Conservation (phyloP, 2,113 vertebrate genomes). For the Setophaga petechia region DNA sequence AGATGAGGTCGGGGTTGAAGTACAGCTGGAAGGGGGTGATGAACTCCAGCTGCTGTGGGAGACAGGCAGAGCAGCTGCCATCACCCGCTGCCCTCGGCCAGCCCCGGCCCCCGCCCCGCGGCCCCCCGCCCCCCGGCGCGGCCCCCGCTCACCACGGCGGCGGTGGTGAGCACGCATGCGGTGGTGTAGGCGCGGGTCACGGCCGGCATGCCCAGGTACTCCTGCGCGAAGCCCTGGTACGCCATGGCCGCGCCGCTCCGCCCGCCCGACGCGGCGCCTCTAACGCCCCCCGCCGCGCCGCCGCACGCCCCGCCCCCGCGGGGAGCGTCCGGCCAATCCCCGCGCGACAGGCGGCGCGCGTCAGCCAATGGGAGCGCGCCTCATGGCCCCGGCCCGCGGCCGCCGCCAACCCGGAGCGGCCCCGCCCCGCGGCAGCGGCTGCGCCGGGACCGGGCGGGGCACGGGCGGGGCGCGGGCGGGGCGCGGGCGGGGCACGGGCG, state of each 20-base stretch:
- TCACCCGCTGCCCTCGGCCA: not conserved
- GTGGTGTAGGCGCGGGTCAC: slow-evolving; percentile 79
- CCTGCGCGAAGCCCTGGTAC: slow-evolving; percentile 71
- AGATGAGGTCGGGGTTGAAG: slow-evolving; percentile 87
- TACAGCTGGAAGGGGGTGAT: slow-evolving; percentile 88
- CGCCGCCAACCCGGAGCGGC: not conserved
- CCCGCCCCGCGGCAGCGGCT: too few relatives aligned
- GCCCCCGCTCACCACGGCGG: slow-evolving; percentile 19
- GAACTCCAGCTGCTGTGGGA: slow-evolving; percentile 83
- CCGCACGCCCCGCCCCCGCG: not conserved
- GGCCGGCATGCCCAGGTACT: slow-evolving; percentile 76
- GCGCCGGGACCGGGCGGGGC: too few relatives aligned
- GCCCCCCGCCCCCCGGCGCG: not conserved
- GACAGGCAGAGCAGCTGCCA: not conserved
- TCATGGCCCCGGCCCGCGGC: not conserved
- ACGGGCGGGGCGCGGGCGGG: too few relatives aligned
- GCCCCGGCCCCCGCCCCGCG: not conserved
- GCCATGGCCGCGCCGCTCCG: slow-evolving; percentile 63
- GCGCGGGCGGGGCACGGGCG: too few relatives aligned
- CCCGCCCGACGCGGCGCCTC: not conserved
- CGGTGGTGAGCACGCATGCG: slow-evolving; percentile 79
- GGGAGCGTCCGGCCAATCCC: not conserved
- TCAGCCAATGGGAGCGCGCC: not conserved
- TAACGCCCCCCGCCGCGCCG: not conserved
- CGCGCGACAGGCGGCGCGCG: not conserved